phyloP scores from a whole-genome alignment of 2,113 vertebrate genomes.

The Xiphophorus couchianus region DNA sequence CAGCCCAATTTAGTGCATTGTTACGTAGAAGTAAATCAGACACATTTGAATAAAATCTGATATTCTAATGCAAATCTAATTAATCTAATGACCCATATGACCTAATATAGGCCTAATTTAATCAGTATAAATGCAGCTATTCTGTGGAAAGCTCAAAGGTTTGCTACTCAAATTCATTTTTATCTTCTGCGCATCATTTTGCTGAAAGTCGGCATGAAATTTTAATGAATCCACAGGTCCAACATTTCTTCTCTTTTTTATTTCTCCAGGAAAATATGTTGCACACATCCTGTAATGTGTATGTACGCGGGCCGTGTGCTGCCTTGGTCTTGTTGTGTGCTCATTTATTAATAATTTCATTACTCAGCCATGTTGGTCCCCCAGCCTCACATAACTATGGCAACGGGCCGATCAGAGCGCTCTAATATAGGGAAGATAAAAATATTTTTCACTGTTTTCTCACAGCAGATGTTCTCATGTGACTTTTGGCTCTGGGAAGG shows the following conservation, averaged over 20 bases:
- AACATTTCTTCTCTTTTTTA: conserved; percentile 37
- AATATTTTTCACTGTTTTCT: conserved; percentile 27
- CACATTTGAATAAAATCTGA: background rate
- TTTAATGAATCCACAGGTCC: background rate
- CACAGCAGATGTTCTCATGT: conserved; percentile 62
- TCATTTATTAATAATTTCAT: conserved; percentile 66
- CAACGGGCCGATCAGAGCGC: conserved; percentile 64
- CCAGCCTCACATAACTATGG: conserved; percentile 74
- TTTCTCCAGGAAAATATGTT: conserved; percentile 46
- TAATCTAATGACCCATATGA: background rate
- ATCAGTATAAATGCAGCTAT: background rate
- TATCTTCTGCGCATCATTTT: background rate
- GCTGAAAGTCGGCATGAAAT: background rate
- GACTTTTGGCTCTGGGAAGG: conserved; percentile 66
- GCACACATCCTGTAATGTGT: conserved; percentile 39
- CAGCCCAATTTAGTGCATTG: background rate
- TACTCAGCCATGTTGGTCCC: conserved; percentile 74
- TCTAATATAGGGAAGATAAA: conserved; percentile 47
- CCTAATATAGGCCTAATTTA: no score
- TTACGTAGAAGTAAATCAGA: background rate
- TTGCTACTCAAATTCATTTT: background rate
- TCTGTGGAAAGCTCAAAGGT: background rate
- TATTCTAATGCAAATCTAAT: background rate
- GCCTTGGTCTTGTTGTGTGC: conserved; percentile 45
- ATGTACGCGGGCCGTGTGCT: conserved; percentile 7